Evolutionary conservation across 2,113 vertebrate species (phyloP), one percentile per base, ranked within the genome.

Genomic region (Alaudala cheleensis): DNA sequence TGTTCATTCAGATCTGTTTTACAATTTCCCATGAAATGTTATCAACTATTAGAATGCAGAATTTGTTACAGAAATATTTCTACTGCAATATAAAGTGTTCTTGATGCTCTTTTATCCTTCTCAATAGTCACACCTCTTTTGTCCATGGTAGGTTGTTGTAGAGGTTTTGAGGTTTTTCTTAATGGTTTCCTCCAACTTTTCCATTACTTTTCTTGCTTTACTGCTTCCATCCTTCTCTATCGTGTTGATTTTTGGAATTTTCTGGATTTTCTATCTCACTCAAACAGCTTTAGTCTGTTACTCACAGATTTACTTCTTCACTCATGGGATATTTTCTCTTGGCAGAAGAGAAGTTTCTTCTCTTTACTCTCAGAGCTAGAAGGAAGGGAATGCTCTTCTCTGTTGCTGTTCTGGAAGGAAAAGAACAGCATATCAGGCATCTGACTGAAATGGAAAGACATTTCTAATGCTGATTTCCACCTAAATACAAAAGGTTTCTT

Each of bases 241-340:
- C 16, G 0, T 1, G 0, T 54, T 0, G 0, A 29, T 86, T 67
- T 47, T 79, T 23, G 24, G 82, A 81, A 54, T n/a, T 20, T 80
- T 80, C 24, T 53, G 11, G 0, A 58, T 90, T 73, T 73, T 42
- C 39, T 64, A 20, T 65, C 57, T 92, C 29, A 14, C 28, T 91
- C 25, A 62, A 77, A 45, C 34, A 53, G 23, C n/a, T 65, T 69
- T 92, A n/a, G 50, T 66, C 62, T 81, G 34, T 87, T 77, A 65
- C 33, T 70, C 14, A 28, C 10, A 14, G 62, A 64, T 57, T 71
- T 82, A 67, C 24, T 76, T 90, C 65, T 84, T 71, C 33, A 26
- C 19, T 74, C 44, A 71, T 5, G 25, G 29, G 23, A 58, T 85
- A 85, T 64, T 85, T 92, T 85, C 34, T 56, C 9, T 74, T 76